These are phyloP conservation scores for Seriola dumerili DNA, from an alignment of 2,113 vertebrate species.

Conservation along the genomic window DNA sequence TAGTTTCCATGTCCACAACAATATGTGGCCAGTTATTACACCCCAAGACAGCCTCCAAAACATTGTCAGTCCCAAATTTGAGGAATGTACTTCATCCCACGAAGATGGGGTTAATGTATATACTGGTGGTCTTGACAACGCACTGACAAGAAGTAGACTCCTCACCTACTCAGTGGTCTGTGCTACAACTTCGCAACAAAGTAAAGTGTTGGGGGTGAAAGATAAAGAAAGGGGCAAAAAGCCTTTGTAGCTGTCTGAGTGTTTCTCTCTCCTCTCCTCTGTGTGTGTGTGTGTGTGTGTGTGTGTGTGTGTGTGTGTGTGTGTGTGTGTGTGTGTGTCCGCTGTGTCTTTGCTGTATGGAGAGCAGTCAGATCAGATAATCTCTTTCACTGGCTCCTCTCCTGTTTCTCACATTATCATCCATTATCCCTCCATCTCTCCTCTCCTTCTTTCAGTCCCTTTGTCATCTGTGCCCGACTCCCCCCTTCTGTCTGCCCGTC, in stretches of 20 bases:
- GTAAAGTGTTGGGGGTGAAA: conserved; percentile 8
- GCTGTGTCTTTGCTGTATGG: conserved; percentile 38
- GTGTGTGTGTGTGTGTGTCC: conserved; percentile 34
- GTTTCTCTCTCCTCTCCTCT: conserved; percentile 9
- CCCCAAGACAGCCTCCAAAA: neutral
- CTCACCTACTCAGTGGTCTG: neutral
- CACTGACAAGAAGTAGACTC: conserved; percentile 24
- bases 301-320: conserved; percentile 16
- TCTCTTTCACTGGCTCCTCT: conserved; percentile 75
- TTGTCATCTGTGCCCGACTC: conserved; percentile 54
- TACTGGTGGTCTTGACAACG: conserved; percentile 5
- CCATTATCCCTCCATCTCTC: conserved; percentile 72
- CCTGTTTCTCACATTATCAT: conserved; percentile 79
- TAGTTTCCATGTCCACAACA: neutral
- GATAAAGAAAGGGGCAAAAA: neutral
- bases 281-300: neutral
- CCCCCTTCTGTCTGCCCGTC: conserved; percentile 33
- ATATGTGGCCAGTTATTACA: neutral
- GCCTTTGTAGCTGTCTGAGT: neutral
- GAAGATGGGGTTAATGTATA: conserved; percentile 3
- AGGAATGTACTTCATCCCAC: conserved; percentile 6
- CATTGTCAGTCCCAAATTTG: neutral
- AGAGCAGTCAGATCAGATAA: conserved; percentile 70
- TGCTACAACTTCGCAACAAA: conserved; percentile 8
- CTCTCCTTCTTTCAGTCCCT: conserved; percentile 66